phyloP scores from a whole-genome alignment of 2,888 invertebrate genomes.

The Apamea anceps region DNA sequence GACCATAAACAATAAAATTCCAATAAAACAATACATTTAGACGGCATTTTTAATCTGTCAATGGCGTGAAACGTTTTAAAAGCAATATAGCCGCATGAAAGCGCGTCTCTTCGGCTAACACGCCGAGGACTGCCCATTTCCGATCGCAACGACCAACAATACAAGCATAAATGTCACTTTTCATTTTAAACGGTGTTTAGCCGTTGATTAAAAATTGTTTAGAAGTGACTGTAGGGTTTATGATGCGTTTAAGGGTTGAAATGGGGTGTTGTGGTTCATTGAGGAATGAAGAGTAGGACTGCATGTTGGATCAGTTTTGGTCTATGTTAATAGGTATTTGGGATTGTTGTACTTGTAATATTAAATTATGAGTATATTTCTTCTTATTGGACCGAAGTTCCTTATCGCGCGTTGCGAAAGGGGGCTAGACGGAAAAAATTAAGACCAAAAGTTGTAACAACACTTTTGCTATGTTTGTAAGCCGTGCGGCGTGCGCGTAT shows the following conservation, averaged over 20 bases:
- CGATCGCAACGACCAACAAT: constrained; percentile 63
- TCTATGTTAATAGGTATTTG: not conserved
- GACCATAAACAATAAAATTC: constrained; percentile 52
- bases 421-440: too few relatives aligned
- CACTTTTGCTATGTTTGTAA: too few relatives aligned
- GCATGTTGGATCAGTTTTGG: not conserved
- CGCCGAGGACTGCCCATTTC: constrained; percentile 62
- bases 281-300: not conserved
- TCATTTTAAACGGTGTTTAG: constrained; percentile 47
- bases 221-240: not conserved
- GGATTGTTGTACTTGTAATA: too few relatives aligned
- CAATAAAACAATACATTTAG: constrained; percentile 55
- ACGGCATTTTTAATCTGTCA: constrained; percentile 56
- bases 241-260: constrained; percentile 1
- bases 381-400: too few relatives aligned
- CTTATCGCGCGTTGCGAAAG: too few relatives aligned
- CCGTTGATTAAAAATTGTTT: constrained; percentile 62
- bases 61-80: constrained; percentile 45
- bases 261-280: not conserved
- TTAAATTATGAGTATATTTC: not conserved
- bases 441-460: too few relatives aligned
- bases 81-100: constrained; percentile 62
- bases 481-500: too few relatives aligned
- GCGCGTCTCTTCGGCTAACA: constrained; percentile 46
- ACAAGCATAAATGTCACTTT: constrained; percentile 53